These are phyloP conservation scores for Pampusana beccarii DNA, from an alignment of 2,113 vertebrate genomes.

Conservation along the genomic window DNA sequence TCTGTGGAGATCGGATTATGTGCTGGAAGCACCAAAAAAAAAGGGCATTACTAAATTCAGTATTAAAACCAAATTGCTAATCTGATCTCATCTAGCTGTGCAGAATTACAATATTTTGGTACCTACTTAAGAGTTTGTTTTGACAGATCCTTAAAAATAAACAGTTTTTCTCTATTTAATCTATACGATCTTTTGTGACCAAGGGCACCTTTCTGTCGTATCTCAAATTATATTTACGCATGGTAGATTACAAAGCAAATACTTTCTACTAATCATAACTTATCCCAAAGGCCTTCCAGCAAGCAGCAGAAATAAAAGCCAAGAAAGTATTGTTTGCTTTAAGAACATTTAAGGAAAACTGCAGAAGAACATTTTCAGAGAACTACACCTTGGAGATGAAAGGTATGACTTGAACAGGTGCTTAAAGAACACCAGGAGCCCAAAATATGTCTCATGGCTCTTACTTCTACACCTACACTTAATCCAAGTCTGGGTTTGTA, in stretches of 20 bases:
- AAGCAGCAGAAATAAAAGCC: neutral
- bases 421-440: neutral
- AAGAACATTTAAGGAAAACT: neutral
- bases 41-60: slow-evolving; percentile 3
- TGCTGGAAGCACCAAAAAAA: neutral
- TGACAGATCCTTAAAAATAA: neutral
- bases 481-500: neutral
- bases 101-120: slow-evolving; percentile 1
- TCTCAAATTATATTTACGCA: neutral
- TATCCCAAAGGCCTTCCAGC: neutral
- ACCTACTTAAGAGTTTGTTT: neutral
- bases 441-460: neutral
- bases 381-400: neutral
- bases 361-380: neutral
- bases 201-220: neutral
- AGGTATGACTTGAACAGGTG: neutral
- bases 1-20: slow-evolving; percentile 32
- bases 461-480: neutral
- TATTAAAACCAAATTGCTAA: slow-evolving; percentile 28
- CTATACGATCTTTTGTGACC: neutral
- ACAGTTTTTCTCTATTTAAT: neutral
- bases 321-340: neutral
- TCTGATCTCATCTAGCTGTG: neutral
- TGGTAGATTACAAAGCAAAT: neutral
- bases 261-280: neutral